These are phyloP conservation scores for Diogma glabrata DNA, from an alignment of 2,888 invertebrate genomes.

Conservation along the genomic window DNA sequence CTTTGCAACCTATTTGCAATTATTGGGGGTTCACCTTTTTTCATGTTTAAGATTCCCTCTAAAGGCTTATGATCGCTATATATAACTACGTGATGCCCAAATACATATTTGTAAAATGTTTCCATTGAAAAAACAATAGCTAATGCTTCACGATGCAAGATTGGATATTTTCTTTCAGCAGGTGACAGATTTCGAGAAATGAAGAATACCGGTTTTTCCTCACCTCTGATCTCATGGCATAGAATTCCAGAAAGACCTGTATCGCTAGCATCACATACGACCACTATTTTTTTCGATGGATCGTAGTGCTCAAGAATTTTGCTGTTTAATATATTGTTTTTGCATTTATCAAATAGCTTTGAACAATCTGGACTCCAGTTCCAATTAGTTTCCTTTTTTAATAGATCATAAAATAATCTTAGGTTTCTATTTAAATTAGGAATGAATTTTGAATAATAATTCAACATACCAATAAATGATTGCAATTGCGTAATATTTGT, in stretches of 20 bases:
- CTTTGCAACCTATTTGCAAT: no score
- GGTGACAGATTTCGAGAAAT: not conserved
- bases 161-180: not conserved
- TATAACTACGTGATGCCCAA: not conserved
- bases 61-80: no score
- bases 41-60: no score
- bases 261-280: no score
- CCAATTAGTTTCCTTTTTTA: not conserved
- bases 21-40: no score
- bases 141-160: not conserved
- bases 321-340: no score
- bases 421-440: not conserved
- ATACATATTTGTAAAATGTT: not conserved
- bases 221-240: not conserved
- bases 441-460: not conserved
- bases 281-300: not conserved
- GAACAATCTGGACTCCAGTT: not conserved
- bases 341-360: not conserved
- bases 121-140: no score
- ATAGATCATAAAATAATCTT: not conserved
- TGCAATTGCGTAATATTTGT: no score
- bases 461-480: not conserved
- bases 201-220: not conserved
- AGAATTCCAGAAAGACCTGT: not conserved
- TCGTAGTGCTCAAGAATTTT: not conserved